phyloP scores from a whole-genome alignment of 2,888 invertebrate genomes.

The Synergus gifuensis region DNA sequence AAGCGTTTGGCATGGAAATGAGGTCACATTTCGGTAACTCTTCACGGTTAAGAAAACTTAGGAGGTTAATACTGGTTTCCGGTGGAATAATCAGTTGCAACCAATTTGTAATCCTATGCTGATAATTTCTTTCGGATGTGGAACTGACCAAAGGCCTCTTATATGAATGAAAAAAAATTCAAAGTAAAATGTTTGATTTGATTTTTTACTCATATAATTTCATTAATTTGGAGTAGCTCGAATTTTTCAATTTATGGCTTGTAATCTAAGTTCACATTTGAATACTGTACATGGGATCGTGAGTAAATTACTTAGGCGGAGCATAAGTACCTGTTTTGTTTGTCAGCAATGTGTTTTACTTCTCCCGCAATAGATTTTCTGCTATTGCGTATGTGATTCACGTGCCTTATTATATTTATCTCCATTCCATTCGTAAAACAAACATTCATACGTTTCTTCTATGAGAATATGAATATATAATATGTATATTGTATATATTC shows the following conservation, averaged over 20 bases:
- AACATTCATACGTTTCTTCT: neutral
- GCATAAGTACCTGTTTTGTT: constrained; percentile 7
- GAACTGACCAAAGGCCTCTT: neutral
- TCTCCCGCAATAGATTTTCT: constrained; percentile 1
- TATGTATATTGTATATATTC: neutral
- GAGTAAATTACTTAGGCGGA: constrained; percentile 7
- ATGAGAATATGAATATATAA: neutral
- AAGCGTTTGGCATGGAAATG: constrained; percentile 10
- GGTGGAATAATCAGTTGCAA: constrained; percentile 23
- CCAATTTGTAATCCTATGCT: constrained; percentile 25
- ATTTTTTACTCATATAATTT: neutral
- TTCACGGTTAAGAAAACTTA: constrained; percentile 2
- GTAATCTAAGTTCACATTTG: neutral
- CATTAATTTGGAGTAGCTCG: too few species aligned
- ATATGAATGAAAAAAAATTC: too few species aligned
- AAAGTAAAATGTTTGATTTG: too few species aligned
- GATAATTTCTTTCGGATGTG: neutral
- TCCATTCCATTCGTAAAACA: neutral
- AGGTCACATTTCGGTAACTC: constrained; percentile 32
- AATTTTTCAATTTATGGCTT: neutral
- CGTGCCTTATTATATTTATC: neutral
- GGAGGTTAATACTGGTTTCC: constrained; percentile 15
- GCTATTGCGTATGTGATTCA: constrained; percentile 2
- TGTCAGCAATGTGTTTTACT: neutral
- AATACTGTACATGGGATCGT: neutral